A percentile compares a stretch with the other conserved stretches of the same genome.
Conservation (phyloP, 1,140 invertebrate genomes). For the Teleogryllus occipitalis region DNA sequence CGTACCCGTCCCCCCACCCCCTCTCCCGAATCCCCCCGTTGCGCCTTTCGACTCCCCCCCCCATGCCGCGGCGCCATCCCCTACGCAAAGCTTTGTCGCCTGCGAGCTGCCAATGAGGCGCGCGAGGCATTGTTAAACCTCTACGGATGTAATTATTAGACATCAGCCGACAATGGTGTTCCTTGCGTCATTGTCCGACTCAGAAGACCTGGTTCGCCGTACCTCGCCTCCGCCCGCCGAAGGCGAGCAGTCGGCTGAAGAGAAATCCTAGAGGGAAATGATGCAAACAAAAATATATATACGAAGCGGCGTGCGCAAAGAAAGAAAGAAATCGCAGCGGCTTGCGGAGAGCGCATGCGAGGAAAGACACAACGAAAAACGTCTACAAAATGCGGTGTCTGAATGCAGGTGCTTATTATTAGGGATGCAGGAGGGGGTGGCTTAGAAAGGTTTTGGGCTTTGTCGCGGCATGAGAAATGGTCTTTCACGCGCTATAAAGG, state of each 20-base stretch:
- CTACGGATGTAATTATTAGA: slow-evolving; percentile 5
- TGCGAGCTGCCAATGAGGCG: neutral
- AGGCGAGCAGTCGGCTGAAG: neutral
- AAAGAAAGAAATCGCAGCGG: neutral
- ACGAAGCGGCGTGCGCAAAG: neutral
- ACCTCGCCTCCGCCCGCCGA: neutral
- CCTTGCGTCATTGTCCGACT: neutral
- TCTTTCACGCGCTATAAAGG: neutral
- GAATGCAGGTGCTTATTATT: neutral
- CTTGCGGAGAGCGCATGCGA: no score
- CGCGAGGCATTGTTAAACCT: neutral
- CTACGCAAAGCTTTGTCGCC: neutral
- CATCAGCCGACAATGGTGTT: neutral
- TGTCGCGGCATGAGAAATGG: neutral
- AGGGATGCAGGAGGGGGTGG: neutral
- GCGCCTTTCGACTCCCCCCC: neutral
- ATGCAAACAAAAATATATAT: neutral
- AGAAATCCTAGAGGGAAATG: slow-evolving; percentile 1
- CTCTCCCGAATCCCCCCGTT: neutral
- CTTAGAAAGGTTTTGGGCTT: neutral
- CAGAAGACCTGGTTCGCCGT: neutral
- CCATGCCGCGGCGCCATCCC: neutral
- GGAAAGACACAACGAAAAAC: neutral
- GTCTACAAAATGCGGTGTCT: neutral
- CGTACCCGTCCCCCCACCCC: no score